Conservation (phyloP, 2,888 invertebrate species). For the Amiota mariae region DNA sequence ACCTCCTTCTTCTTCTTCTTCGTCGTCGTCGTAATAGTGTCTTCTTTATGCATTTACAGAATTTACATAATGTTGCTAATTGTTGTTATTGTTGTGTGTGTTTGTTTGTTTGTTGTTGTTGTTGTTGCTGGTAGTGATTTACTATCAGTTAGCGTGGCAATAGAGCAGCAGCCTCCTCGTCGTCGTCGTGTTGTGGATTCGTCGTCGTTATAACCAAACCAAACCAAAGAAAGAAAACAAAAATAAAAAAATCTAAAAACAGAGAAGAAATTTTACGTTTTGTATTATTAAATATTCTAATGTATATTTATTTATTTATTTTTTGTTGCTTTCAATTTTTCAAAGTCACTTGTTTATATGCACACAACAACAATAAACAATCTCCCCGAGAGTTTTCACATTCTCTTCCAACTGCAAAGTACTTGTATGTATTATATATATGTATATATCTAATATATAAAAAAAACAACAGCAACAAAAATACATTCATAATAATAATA, state of each 20-base stretch:
- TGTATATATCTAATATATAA: no score
- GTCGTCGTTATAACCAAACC: no score
- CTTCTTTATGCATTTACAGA: no score
- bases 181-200: no score
- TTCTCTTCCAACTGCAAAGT: no score
- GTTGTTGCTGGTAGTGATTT: not conserved
- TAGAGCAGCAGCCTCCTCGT: not conserved
- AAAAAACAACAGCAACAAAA: not conserved
- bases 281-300: not conserved
- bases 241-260: conserved; percentile 7
- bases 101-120: not conserved
- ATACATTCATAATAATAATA: not conserved
- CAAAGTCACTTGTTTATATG: conserved; percentile 18
- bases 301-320: not conserved
- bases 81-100: not conserved
- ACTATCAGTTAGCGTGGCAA: not conserved
- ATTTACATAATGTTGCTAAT: no score
- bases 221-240: not conserved
- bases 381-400: no score
- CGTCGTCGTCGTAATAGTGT: no score
- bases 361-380: not conserved
- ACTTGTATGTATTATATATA: no score
- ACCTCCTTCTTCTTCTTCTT: no score
- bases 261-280: not conserved
- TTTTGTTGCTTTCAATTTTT: not conserved